A percentile compares a stretch with the other conserved stretches of the same genome.
Conservation (phyloP, 92 coral and sea anemone genomes). For the Ricordea florida region DNA sequence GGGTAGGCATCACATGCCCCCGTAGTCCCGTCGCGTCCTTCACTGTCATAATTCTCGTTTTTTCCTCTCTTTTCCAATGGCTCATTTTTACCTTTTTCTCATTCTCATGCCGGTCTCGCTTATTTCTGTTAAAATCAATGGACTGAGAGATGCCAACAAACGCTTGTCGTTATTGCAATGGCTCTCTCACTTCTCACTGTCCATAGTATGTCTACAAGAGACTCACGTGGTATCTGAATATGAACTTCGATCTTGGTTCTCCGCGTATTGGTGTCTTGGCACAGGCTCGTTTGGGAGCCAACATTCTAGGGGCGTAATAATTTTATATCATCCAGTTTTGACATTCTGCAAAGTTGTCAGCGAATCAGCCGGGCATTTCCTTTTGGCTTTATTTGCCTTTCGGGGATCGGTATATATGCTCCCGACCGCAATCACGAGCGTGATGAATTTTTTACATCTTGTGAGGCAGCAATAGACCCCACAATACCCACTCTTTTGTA, state of each 20-base stretch:
- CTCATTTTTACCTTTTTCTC: background rate
- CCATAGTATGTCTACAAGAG: slow-evolving; percentile 29
- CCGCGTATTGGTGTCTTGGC: background rate
- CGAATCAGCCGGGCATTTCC: slow-evolving; percentile 6
- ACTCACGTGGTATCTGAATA: background rate
- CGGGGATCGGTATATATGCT: background rate
- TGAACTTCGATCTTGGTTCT: background rate
- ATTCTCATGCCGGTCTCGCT: background rate
- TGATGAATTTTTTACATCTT: background rate
- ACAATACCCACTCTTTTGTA: background rate
- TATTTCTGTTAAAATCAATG: background rate
- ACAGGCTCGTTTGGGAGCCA: slow-evolving; percentile 7
- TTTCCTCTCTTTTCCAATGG: no score
- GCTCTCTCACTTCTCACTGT: background rate
- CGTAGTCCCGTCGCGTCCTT: background rate
- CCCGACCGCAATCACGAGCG: slow-evolving; percentile 41
- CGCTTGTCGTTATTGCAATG: background rate
- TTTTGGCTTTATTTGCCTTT: background rate
- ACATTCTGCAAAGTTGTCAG: background rate
- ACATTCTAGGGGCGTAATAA: slow-evolving; percentile 15
- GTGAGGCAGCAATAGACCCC: background rate
- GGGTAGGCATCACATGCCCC: no score
- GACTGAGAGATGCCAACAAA: background rate
- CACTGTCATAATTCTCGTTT: background rate
- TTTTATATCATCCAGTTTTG: slow-evolving; percentile 3